These are phyloP conservation scores for Philaethria dido DNA, from an alignment of 2,888 invertebrate species.

Conservation along the genomic window DNA sequence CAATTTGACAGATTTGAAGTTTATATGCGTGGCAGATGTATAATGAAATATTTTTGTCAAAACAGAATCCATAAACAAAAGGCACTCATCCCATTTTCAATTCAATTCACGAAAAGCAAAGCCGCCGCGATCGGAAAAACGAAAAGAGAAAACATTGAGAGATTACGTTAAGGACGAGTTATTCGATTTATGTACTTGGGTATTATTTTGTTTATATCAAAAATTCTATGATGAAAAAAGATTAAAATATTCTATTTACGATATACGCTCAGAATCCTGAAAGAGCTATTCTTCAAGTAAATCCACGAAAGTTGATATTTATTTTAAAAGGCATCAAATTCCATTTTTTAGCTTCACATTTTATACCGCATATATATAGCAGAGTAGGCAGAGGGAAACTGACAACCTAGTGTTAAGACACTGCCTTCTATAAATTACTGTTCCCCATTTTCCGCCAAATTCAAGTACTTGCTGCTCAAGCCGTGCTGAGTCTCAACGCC, in stretches of 20 bases:
- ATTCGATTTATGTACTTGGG: constrained; percentile 41
- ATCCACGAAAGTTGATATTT: not conserved
- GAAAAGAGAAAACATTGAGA: constrained; percentile 47
- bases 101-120: constrained; percentile 59
- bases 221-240: constrained; percentile 17
- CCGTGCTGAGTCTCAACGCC: no score
- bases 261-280: not conserved
- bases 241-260: constrained; percentile 10
- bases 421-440: no score
- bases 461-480: no score
- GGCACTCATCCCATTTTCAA: constrained; percentile 59
- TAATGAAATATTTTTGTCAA: constrained; percentile 46
- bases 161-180: constrained; percentile 49
- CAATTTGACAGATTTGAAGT: constrained; percentile 37
- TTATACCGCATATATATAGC: no score
- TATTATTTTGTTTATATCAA: constrained; percentile 30
- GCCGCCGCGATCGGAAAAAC: constrained; percentile 48
- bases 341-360: no score
- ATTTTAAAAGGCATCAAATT: not conserved
- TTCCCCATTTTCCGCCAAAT: no score
- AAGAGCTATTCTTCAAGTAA: no score
- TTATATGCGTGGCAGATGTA: constrained; percentile 36
- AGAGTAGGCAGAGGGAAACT: no score
- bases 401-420: no score
- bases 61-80: constrained; percentile 59